Conservation (phyloP, 2,888 invertebrate species). For the Herminia tarsipennalis region DNA sequence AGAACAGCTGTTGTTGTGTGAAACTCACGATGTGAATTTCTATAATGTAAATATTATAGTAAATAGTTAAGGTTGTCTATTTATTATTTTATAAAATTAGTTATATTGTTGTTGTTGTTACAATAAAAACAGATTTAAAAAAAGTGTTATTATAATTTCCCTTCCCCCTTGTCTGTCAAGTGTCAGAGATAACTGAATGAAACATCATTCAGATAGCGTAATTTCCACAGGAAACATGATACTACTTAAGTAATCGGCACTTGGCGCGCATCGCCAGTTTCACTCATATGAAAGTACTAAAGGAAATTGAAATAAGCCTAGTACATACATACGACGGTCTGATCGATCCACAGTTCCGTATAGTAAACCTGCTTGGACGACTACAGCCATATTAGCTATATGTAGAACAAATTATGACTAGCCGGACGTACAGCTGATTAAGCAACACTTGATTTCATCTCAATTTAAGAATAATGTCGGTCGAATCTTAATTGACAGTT, state of each 20-base stretch:
- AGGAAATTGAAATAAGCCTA: conserved; percentile 51
- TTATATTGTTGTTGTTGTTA: conserved; percentile 64
- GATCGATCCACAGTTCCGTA: conserved; percentile 27
- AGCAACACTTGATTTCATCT: conserved; percentile 32
- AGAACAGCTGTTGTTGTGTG: conserved; percentile 42
- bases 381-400: conserved; percentile 19
- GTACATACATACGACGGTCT: conserved; percentile 12
- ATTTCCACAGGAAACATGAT: conserved; percentile 57
- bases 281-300: conserved; percentile 68
- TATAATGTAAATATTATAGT: conserved; percentile 78
- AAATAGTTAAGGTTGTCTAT: conserved; percentile 67
- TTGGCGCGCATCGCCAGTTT: conserved; percentile 61
- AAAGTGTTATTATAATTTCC: conserved; percentile 26
- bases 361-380: conserved; percentile 13
- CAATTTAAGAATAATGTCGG: conserved; percentile 18
- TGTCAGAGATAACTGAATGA: conserved; percentile 26
- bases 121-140: conserved; percentile 51
- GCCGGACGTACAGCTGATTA: conserved; percentile 24
- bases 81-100: conserved; percentile 70
- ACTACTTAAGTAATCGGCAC: conserved; percentile 61
- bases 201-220: conserved; percentile 45
- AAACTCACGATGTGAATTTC: conserved; percentile 65
- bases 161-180: background rate
- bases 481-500: conserved; percentile 28
- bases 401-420: conserved; percentile 13